phyloP scores from a whole-genome alignment of 2,797 vertebrate species.

The Ctenopoma kingsleyae region DNA sequence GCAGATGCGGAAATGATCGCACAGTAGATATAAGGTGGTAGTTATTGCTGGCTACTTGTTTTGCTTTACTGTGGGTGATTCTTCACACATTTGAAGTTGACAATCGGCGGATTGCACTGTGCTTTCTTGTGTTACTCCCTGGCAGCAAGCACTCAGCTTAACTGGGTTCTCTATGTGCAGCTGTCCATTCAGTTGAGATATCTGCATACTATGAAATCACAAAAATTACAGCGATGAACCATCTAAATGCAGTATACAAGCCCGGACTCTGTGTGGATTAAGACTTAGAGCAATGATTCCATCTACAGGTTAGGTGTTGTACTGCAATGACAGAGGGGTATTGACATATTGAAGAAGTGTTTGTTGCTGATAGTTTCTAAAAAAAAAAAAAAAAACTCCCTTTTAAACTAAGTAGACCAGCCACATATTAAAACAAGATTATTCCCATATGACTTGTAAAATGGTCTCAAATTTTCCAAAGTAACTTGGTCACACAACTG shows the following conservation, averaged over 20 bases:
- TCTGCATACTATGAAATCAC: slow-evolving; percentile 22
- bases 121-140: slow-evolving; percentile 60
- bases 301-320: slow-evolving; percentile 77
- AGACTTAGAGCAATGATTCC: slow-evolving; percentile 68
- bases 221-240: slow-evolving; percentile 30
- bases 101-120: slow-evolving; percentile 52
- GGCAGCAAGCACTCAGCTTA: slow-evolving; percentile 27
- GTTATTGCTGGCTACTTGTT: slow-evolving; percentile 68
- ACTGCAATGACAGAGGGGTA: slow-evolving; percentile 61
- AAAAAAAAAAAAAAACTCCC: slow-evolving; percentile 49
- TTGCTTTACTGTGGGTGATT: slow-evolving; percentile 23
- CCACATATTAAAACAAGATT: slow-evolving; percentile 79
- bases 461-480: slow-evolving; percentile 73
- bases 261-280: slow-evolving; percentile 50
- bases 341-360: slow-evolving; percentile 27
- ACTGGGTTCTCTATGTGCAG: slow-evolving; percentile 36
- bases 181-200: slow-evolving; percentile 38
- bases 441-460: slow-evolving; percentile 71
- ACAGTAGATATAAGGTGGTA: slow-evolving; percentile 24
- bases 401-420: slow-evolving; percentile 80
- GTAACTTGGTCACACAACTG: slow-evolving; percentile 84
- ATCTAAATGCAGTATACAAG: slow-evolving; percentile 73
- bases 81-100: slow-evolving; percentile 16
- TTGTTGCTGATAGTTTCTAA: slow-evolving; percentile 36
- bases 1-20: slow-evolving; percentile 23